Percentiles rank a stretch among this genome's conserved stretches.
Evolutionary conservation across 1,140 invertebrate species (phyloP).

Genomic region (Aphaenogaster floridana): DNA sequence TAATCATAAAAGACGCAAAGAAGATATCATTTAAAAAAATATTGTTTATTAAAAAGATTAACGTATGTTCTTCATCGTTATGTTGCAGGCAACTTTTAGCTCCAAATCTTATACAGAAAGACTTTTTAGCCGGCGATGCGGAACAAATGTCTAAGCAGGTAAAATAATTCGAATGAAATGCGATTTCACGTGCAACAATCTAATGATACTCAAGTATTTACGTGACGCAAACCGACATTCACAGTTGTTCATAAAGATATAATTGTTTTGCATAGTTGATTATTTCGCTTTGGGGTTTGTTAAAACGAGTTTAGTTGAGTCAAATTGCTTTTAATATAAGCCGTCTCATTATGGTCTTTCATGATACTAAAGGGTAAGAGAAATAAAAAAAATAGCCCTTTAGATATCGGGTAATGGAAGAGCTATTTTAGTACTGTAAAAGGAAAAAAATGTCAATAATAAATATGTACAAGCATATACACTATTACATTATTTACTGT

Average conservation of each 20-base stretch:
- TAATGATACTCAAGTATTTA: conserved; percentile 37
- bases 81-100: conserved; percentile 92
- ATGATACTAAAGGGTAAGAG: neutral
- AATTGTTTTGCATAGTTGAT: conserved; percentile 25
- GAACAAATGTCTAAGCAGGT: conserved; percentile 91
- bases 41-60: conserved; percentile 9
- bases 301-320: neutral
- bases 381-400: conserved; percentile 24
- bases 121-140: conserved; percentile 91
- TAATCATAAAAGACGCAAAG: neutral
- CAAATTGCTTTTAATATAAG: conserved; percentile 19
- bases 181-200: conserved; percentile 4
- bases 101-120: conserved; percentile 94
- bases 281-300: neutral
- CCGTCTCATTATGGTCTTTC: neutral
- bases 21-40: conserved; percentile 8
- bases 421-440: conserved; percentile 32
- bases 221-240: neutral
- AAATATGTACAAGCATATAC: conserved; percentile 19
- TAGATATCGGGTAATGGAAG: conserved; percentile 1
- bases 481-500: neutral
- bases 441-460: conserved; percentile 42
- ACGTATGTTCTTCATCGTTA: neutral
- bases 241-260: neutral
- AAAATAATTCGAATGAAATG: conserved; percentile 55